Percentiles rank a stretch among this genome's conserved stretches.
phyloP scores from a whole-genome alignment of 2,888 invertebrate species.

The Drosophila melanosoma region DNA sequence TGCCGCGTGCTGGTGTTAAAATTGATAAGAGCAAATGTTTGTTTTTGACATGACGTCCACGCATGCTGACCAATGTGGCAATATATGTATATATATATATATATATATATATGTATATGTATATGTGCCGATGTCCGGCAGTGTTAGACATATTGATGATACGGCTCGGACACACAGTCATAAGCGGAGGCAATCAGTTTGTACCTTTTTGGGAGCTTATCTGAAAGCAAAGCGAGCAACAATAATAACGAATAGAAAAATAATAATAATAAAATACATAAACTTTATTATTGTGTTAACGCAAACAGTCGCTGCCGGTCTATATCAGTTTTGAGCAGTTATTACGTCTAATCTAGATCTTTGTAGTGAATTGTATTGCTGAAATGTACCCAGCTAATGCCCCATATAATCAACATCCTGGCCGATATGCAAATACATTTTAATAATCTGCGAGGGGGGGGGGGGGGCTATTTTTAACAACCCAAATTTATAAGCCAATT shows the following conservation, averaged over 20 bases:
- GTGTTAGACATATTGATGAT: constrained; percentile 71
- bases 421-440: constrained; percentile 70
- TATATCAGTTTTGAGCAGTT: constrained; percentile 60
- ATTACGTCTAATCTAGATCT: constrained; percentile 71
- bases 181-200: constrained; percentile 38
- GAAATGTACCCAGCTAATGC: constrained; percentile 51
- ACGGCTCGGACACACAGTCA: constrained; percentile 32
- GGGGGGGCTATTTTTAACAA: constrained; percentile 1
- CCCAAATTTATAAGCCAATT: constrained; percentile 43
- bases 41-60: constrained; percentile 68
- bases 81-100: neutral
- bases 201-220: constrained; percentile 49
- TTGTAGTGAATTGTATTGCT: constrained; percentile 44
- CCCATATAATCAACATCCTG: constrained; percentile 70
- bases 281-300: constrained; percentile 58
- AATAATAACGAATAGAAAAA: constrained; percentile 36
- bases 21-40: constrained; percentile 57
- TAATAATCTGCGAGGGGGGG: constrained; percentile 4
- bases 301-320: constrained; percentile 19
- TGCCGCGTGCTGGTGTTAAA: constrained; percentile 21
- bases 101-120: no score
- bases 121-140: constrained; percentile 15
- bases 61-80: constrained; percentile 47
- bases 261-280: constrained; percentile 44
- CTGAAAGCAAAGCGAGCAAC: constrained; percentile 32